Conservation (phyloP, 2,113 vertebrate genomes). For the Calonectris borealis region DNA sequence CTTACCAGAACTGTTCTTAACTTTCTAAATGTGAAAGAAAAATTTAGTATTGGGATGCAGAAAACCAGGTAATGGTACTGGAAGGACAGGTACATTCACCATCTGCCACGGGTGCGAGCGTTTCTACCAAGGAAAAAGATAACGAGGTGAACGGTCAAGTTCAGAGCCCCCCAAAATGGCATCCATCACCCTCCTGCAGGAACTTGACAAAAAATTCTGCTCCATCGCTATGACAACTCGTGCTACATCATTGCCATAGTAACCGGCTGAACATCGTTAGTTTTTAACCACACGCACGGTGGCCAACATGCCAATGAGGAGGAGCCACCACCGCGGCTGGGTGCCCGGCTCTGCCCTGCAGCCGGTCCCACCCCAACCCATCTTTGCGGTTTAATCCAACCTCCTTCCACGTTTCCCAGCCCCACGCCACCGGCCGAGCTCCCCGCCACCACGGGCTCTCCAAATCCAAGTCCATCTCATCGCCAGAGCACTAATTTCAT, state of each 20-base stretch:
- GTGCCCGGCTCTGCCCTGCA: background rate
- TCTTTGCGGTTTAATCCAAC: background rate
- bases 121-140: background rate
- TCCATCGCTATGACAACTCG: conserved; percentile 73
- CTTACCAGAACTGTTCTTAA: background rate
- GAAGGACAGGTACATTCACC: background rate
- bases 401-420: background rate
- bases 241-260: conserved; percentile 68
- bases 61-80: background rate
- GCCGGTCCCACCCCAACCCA: background rate
- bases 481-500: accelerated
- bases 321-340: accelerated
- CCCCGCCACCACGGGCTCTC: background rate
- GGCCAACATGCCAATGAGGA: background rate
- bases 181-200: conserved; percentile 38
- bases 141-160: background rate
- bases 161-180: conserved; percentile 26
- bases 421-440: background rate
- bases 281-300: conserved; percentile 27
- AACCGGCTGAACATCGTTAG: conserved; percentile 61
- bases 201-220: conserved; percentile 23
- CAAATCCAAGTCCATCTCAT: background rate
- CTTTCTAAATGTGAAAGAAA: background rate
- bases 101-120: background rate
- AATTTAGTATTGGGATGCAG: background rate